phyloP scores from a whole-genome alignment of 35 echinoderm and acorn worm species.

The Anneissia japonica region DNA sequence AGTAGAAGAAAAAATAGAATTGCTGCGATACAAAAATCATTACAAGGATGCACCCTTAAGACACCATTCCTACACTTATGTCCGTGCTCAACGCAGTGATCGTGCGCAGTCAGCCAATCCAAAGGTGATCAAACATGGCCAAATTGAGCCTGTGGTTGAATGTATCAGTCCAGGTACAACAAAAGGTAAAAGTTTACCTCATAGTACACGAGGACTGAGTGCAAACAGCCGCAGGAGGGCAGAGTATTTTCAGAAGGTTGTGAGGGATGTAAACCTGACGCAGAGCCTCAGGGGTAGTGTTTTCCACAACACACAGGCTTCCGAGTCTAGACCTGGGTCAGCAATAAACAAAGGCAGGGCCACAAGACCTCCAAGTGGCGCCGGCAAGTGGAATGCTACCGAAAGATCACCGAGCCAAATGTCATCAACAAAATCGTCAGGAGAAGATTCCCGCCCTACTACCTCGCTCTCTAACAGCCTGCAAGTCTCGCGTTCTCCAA shows the following conservation, averaged over 20 bases:
- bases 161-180: background rate
- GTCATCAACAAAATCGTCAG: background rate
- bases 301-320: constrained; percentile 35
- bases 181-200: constrained; percentile 27
- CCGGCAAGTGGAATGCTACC: background rate
- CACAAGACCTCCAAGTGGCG: background rate
- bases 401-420: background rate
- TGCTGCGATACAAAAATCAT: constrained; percentile 74
- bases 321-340: background rate
- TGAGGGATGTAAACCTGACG: constrained; percentile 55
- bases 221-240: constrained; percentile 44
- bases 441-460: background rate
- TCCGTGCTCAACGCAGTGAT: constrained; percentile 75
- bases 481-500: background rate
- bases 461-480: background rate
- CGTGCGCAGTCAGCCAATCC: constrained; percentile 74
- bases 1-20: constrained; percentile 72
- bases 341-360: constrained; percentile 22
- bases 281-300: constrained; percentile 72
- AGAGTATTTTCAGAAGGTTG: constrained; percentile 40
- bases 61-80: constrained; percentile 73
- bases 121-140: constrained; percentile 61
- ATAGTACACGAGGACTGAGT: constrained; percentile 65
- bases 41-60: constrained; percentile 73
- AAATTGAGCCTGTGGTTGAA: background rate